Percentiles rank a stretch among this genome's conserved stretches.
These are phyloP conservation scores for Patella pellucida DNA, from an alignment of 2,888 invertebrate species.

Conservation along the genomic window DNA sequence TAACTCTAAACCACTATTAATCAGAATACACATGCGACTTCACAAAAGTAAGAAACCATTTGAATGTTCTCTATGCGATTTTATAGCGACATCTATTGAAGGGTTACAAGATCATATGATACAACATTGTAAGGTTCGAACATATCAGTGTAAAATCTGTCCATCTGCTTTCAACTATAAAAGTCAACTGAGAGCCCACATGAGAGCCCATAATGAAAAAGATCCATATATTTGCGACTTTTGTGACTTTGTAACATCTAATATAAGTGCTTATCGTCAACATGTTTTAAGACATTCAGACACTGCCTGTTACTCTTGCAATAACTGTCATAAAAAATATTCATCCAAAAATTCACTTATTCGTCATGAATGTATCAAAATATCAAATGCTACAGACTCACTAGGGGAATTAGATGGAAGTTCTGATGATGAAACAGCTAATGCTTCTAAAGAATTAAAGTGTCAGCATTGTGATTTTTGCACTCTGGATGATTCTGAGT, in stretches of 20 bases:
- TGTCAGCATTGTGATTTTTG: slow-evolving; percentile 59
- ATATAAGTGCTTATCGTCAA: slow-evolving; percentile 44
- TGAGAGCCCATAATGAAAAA: slow-evolving; percentile 63
- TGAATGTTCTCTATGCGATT: slow-evolving; percentile 67
- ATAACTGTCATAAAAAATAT: slow-evolving; percentile 3
- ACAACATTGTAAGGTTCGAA: slow-evolving; percentile 67
- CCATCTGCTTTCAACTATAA: slow-evolving; percentile 65
- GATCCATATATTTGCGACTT: slow-evolving; percentile 58
- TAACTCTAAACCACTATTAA: slow-evolving; percentile 50
- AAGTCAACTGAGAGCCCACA: slow-evolving; percentile 68
- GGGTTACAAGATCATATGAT: slow-evolving; percentile 67
- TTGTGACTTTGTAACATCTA: slow-evolving; percentile 63
- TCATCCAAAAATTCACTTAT: not conserved
- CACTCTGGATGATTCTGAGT: slow-evolving; percentile 41
- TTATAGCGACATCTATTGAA: slow-evolving; percentile 60
- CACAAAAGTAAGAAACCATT: slow-evolving; percentile 66
- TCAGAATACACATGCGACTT: slow-evolving; percentile 64
- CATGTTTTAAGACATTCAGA: slow-evolving; percentile 40
- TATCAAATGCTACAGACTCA: not conserved
- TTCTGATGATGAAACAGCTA: slow-evolving; percentile 15
- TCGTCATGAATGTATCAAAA: not conserved
- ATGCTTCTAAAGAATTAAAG: slow-evolving; percentile 17
- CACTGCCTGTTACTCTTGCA: slow-evolving; percentile 10
- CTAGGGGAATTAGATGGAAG: not conserved
- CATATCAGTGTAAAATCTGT: slow-evolving; percentile 66